Evolutionary conservation across 2,797 vertebrate genomes (phyloP).

Genomic region (Sylvilagus floridanus): DNA sequence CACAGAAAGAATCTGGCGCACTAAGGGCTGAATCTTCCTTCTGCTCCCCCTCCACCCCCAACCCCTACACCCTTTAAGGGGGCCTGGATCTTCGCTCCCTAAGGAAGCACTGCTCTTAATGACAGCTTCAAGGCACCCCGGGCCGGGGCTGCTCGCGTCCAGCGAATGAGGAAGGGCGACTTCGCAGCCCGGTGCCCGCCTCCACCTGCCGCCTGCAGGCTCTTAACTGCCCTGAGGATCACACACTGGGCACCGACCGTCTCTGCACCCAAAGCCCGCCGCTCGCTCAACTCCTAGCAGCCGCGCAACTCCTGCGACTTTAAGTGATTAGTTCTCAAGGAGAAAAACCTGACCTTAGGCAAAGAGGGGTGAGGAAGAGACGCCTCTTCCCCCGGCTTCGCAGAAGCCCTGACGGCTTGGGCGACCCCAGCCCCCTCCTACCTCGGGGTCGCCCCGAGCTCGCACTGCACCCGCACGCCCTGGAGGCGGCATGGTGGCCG

Average conservation of each 20-base stretch:
- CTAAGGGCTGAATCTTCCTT: neutral
- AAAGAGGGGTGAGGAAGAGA: neutral
- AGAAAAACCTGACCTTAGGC: neutral
- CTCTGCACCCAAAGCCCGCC: no score
- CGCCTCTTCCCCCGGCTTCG: neutral
- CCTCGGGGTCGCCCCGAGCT: rapidly evolving
- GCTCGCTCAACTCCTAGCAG: no score
- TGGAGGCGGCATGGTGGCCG: neutral
- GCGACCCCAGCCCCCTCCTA: neutral
- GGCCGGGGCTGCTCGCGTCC: no score
- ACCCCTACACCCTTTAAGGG: neutral
- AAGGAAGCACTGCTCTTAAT: neutral
- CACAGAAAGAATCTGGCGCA: neutral
- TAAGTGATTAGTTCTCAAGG: neutral
- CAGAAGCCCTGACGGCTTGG: neutral
- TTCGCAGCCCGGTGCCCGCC: neutral
- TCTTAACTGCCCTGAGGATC: neutral
- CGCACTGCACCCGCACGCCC: neutral
- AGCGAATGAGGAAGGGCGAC: no score
- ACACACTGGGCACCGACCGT: neutral
- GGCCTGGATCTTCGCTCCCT: neutral
- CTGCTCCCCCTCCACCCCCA: no score
- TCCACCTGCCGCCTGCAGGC: neutral
- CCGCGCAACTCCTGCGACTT: neutral
- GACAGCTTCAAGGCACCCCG: neutral